Base-by-base conservation (phyloP, 30 jellyfish, hydroid and myxozoan genomes). In the Cassiopea xamachana region DNA sequence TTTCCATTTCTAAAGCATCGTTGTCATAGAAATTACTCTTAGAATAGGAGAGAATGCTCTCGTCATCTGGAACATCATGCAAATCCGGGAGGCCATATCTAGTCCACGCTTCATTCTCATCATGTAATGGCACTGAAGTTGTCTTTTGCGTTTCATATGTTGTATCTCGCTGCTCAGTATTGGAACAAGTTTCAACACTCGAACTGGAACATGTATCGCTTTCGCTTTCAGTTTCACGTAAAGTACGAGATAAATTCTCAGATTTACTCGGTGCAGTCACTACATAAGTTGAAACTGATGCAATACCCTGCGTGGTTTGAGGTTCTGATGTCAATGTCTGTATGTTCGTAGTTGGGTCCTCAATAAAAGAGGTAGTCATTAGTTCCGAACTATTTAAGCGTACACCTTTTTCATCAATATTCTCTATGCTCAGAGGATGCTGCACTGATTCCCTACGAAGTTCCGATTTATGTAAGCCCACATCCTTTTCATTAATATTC, bases 1-100 rank as follows among this genome's bases (percentile, higher is more conserved):
- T 83, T 60, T 16, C 92, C 55, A 27, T 27, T 60, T 83, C 92
- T 47, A 83, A 51, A 7, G 59, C 48, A 27, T 83, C 85, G 51
- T 83, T 83, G 48, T 83, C 92, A 27, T 83, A 73, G 60, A 47
- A 83, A 44, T 60, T 68, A 69, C 92, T 58, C 3, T 58, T 46
- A 5, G 46, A 72, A 39, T 62, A 83, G 1, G 92, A 72, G 16
- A 17, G 17, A 46, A 83, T 70, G 46, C 71, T 73, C 1, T 73
- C 83, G 44, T 83, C 92, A 27, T 44, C 77, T 14, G 92, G 91
- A 46, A 82, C 62, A 17, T 49, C 46, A 60, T 70, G 19, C 51
- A 43, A 19, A 60, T 80, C 75, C 7, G 74, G 73, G 9, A n/a
- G 71, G 27, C 50, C 72, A 62, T 2, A 62, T 62, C 2, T 2